Conservation (phyloP, 1,140 invertebrate genomes). For the Heliconius hewitsoni region DNA sequence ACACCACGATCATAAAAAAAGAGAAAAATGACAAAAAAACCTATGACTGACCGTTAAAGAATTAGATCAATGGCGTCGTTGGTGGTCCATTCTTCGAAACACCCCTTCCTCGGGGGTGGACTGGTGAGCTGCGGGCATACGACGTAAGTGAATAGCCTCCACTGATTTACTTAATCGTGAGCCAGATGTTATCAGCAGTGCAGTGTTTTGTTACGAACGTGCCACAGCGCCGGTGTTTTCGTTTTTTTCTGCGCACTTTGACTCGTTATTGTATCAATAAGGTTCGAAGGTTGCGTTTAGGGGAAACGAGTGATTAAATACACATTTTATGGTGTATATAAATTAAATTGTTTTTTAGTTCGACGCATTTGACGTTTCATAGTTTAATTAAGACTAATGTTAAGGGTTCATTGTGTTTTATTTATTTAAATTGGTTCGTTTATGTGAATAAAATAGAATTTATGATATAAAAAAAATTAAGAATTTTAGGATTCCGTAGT, state of each 20-base stretch:
- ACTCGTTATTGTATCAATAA: conserved; percentile 14
- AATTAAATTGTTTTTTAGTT: neutral
- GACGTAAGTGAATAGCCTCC: conserved; percentile 50
- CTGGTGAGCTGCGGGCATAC: conserved; percentile 25
- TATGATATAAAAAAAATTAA: no score
- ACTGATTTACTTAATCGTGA: conserved; percentile 73
- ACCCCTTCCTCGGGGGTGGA: conserved; percentile 18
- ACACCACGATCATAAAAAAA: conserved; percentile 52
- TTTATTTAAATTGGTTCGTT: neutral
- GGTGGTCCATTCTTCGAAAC: conserved; percentile 68
- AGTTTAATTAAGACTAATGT: conserved; percentile 8
- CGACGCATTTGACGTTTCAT: neutral
- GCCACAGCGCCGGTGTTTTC: conserved; percentile 35
- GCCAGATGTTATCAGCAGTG: conserved; percentile 60
- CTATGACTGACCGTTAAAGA: conserved; percentile 51
- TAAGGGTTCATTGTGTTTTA: neutral
- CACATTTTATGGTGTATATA: neutral
- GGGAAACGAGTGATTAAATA: neutral
- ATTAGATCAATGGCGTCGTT: conserved; percentile 46
- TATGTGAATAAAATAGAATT: neutral
- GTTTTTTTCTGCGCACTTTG: conserved; percentile 27
- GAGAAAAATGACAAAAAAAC: conserved; percentile 42
- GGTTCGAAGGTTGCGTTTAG: neutral
- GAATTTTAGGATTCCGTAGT: no score
- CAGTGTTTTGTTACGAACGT: conserved; percentile 62